Percentiles rank a stretch among this genome's conserved stretches.
Evolutionary conservation across 2,888 invertebrate genomes (phyloP).

Genomic region (Macrostomum cliftonense): DNA sequence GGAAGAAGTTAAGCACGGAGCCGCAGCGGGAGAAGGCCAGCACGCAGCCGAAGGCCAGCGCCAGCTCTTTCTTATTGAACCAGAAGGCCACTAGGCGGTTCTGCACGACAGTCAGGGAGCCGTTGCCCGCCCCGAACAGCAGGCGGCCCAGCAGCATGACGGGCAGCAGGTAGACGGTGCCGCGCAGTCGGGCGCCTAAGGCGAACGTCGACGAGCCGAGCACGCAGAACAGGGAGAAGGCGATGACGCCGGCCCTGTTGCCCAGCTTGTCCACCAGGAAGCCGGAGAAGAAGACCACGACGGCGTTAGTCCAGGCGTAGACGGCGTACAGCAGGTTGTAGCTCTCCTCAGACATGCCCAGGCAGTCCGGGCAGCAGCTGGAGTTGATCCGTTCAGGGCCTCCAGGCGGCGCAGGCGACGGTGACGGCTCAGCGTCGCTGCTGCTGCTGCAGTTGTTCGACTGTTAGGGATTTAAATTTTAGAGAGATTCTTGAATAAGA

Average conservation of each 20-base stretch:
- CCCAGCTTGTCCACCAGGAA: constrained; percentile 37
- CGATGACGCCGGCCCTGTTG: constrained; percentile 35
- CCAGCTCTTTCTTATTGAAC: constrained; percentile 36
- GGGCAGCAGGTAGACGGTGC: constrained; percentile 31
- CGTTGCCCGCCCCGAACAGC: constrained; percentile 38
- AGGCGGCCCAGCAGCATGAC: constrained; percentile 35
- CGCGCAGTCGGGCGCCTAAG: constrained; percentile 25
- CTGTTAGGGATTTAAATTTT: too few species aligned
- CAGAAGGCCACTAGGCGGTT: constrained; percentile 36
- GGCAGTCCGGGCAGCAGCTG: constrained; percentile 17
- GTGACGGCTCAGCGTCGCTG: too few species aligned
- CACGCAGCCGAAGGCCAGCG: constrained; percentile 36
- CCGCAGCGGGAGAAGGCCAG: constrained; percentile 36
- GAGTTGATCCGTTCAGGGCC: neutral
- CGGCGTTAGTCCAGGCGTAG: constrained; percentile 39
- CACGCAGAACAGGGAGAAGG: constrained; percentile 35
- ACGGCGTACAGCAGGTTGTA: constrained; percentile 37
- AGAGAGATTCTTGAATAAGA: too few species aligned
- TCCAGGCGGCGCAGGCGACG: too few species aligned
- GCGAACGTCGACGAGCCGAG: constrained; percentile 35
- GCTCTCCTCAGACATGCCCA: constrained; percentile 31
- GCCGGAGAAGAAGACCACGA: constrained; percentile 35
- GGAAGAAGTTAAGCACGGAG: constrained; percentile 36
- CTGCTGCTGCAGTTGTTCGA: too few species aligned
- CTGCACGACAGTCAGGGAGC: constrained; percentile 39